Evolutionary conservation across 2,888 invertebrate species (phyloP), one percentile per base, ranked within the genome.

Genomic region (Aphidoletes aphidimyza): DNA sequence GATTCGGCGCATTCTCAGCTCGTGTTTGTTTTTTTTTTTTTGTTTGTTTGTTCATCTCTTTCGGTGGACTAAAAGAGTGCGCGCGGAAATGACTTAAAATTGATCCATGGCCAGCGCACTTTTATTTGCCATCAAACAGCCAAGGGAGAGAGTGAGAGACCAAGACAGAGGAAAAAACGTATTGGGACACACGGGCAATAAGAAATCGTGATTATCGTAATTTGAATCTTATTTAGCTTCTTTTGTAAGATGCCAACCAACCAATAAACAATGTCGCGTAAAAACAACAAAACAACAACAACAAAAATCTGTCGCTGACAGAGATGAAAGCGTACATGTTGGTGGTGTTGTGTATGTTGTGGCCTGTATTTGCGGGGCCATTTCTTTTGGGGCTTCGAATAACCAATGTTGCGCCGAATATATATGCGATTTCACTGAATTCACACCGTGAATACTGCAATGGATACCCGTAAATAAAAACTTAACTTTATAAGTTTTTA

Each of bases 171-270:
- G n/a, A n/a, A n/a, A n/a, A n/a, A n/a, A n/a, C n/a, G n/a, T n/a
- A n/a, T n/a, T n/a, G 22, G 22, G 22, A 22, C 22, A 22, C n/a
- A 54, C n/a, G 6, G 42, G 11, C 3, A 69, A 69, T 69, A 30
- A 69, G 69, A 69, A 69, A 69, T 69, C 69, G 30, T 30, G 69
- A 69, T 69, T 69, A 69, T 69, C 69, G 69, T 69, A 69, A 69
- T 69, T 69, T 69, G 69, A 69, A 69, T 69, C 69, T 69, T 69
- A 69, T 69, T 69, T 30, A 69, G 69, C 69, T 69, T 69, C 69
- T 69, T 69, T 69, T n/a, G 30, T 30, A 69, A 30, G 34, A 69
- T 69, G 30, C 30, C 30, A 26, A 14, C 2, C 30, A 69, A 69
- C 69, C 69, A 69, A 69, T 69, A 69, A 69, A 69, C 69, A 69